Conservation (phyloP, 2,888 invertebrate genomes). For the Parnassius glacialis region DNA sequence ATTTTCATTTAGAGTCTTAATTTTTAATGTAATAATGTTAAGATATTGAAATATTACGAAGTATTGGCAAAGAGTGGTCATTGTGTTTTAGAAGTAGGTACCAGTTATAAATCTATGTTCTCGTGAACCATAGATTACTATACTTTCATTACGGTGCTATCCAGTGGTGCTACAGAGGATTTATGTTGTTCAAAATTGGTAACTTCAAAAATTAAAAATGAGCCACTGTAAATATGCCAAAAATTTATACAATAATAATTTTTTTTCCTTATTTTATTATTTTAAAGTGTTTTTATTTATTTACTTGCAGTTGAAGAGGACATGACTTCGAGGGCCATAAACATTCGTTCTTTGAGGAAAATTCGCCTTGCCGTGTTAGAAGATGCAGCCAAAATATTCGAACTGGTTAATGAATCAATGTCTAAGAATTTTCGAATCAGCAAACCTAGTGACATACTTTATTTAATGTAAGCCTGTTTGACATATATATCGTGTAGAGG, state of each 20-base stretch:
- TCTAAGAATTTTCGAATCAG: slow-evolving; percentile 54
- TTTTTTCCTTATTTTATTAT: neutral
- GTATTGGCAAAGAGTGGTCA: too few species aligned
- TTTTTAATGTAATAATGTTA: too few species aligned
- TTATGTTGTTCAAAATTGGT: slow-evolving; percentile 2
- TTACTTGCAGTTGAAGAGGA: neutral
- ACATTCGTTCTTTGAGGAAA: slow-evolving; percentile 43
- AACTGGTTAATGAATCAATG: slow-evolving; percentile 55
- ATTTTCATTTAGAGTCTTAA: too few species aligned
- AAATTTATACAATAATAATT: neutral
- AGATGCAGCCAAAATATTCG: slow-evolving; percentile 48
- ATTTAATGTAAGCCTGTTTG: slow-evolving; percentile 14
- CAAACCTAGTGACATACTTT: slow-evolving; percentile 13
- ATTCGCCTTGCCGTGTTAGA: slow-evolving; percentile 51
- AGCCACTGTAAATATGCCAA: slow-evolving; percentile 8
- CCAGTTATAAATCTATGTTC: too few species aligned
- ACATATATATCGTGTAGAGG: too few species aligned
- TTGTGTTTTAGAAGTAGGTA: too few species aligned
- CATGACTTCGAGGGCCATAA: slow-evolving; percentile 35
- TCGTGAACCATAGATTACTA: too few species aligned
- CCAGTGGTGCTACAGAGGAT: slow-evolving; percentile 1
- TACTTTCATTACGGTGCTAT: too few species aligned
- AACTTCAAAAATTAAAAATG: slow-evolving; percentile 8
- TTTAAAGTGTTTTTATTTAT: neutral
- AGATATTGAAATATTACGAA: too few species aligned